These are phyloP conservation scores for Macrophya annulata DNA, from an alignment of 2,888 invertebrate species.

Conservation along the genomic window DNA sequence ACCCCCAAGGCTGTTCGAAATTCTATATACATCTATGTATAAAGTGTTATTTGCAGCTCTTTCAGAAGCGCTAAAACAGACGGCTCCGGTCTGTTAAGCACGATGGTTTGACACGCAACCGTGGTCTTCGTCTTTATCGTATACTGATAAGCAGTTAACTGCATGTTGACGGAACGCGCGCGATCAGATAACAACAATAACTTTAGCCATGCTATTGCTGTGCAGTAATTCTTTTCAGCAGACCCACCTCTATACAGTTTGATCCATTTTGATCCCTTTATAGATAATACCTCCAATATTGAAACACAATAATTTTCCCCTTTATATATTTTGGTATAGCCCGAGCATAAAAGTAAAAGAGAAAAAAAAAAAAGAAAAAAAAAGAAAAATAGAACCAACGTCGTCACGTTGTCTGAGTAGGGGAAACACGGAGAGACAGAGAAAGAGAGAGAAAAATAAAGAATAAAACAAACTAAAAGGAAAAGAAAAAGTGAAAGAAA, in stretches of 20 bases:
- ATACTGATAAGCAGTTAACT: slow-evolving; percentile 32
- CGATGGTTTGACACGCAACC: slow-evolving; percentile 33
- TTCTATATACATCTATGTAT: background rate
- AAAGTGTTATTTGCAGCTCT: slow-evolving; percentile 28
- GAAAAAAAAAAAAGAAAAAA: background rate
- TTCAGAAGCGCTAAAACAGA: slow-evolving; percentile 2
- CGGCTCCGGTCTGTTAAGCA: background rate
- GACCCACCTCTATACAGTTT: background rate
- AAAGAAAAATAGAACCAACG: background rate
- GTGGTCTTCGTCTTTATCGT: slow-evolving; percentile 26
- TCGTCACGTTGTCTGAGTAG: background rate
- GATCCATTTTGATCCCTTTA: background rate
- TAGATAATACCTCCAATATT: background rate
- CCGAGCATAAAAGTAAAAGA: background rate
- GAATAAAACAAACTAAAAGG: slow-evolving; percentile 49
- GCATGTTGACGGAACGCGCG: slow-evolving; percentile 30
- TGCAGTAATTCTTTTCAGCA: slow-evolving; percentile 17
- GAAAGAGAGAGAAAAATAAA: slow-evolving; percentile 28
- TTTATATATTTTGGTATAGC: background rate
- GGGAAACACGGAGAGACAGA: background rate
- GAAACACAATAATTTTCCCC: background rate
- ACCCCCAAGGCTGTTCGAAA: slow-evolving; percentile 38
- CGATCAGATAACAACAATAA: slow-evolving; percentile 31
- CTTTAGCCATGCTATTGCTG: background rate
- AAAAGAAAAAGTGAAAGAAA: slow-evolving; percentile 3